Evolutionary conservation across 37 sponge, comb jelly and placozoan species (phyloP), one percentile per base, ranked within the genome.

Genomic region (Ianthella basta): DNA sequence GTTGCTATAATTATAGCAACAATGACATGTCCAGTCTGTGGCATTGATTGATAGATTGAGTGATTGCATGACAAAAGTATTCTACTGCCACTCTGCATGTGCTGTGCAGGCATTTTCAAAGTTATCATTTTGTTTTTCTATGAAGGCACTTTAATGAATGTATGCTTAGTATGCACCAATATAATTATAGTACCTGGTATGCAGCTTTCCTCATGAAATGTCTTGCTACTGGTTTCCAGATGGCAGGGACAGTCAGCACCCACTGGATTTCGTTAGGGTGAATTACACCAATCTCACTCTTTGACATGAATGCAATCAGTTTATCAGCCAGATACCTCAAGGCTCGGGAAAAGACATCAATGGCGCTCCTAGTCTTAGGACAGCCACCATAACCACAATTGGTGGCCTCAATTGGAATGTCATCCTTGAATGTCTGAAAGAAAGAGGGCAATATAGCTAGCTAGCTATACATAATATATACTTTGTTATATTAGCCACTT

Each of bases 161-260:
- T n/a, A n/a, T n/a, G n/a, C n/a, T n/a, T n/a, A n/a, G n/a, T n/a
- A n/a, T n/a, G n/a, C n/a, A n/a, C n/a, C n/a, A n/a, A 57, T 20
- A 57, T n/a, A n/a, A n/a, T n/a, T n/a, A n/a, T n/a, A n/a, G n/a
- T 53, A 80, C 81, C 60, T 80, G 1, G 34, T 60, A 57, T 16
- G 81, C 81, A 57, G 81, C 81, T 56, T 80, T 53, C 55, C 81
- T 56, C 81, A 80, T 80, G 38, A 80, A 56, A 1, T 80, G 81
- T 57, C 61, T 80, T 60, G 81, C 81, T 60, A 34, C 81, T 29
- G 60, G 30, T 29, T 15, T 80, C 81, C 81, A 80, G 81, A 80
- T 80, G 32, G 81, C 81, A 56, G 81, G 81, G 21, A 80, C 81
- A 27, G 81, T 80, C 55, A 80, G 35, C 36, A 80, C 61, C 81